Evolutionary conservation across 2,888 invertebrate species (phyloP), one percentile per base, ranked within the genome.

Genomic region (Stenodema calcarata): DNA sequence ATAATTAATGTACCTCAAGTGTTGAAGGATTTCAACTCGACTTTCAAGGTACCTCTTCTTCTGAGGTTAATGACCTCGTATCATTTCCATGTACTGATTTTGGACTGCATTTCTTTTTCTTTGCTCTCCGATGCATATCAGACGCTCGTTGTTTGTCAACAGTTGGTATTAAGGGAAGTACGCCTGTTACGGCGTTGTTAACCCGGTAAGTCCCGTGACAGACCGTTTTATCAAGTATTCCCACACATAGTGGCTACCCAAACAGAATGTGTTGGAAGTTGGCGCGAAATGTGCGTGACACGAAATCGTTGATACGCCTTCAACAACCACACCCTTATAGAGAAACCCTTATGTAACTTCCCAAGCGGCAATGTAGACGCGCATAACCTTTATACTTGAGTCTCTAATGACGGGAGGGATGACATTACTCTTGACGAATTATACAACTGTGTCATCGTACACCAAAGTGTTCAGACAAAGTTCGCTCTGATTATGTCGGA

Each of bases 341-440:
- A 41, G 73, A 41, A 73, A 73, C 41, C 73, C 35, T 73, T 73
- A 73, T 30, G 73, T 73, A 73, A 73, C 73, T 28, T 27, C 14
- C 28, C 28, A 16, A 73, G 73, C n/a, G 73, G 73, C 35, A 28
- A 35, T 35, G 41, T 41, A 41, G 41, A 73, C 73, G 16, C n/a
- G n/a, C 16, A 16, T 73, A 73, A 73, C 73, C 73, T 73, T 73
- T 73, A 73, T 41, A 41, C 73, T 35, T 18, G 73, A 16, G 41
- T 41, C 73, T 12, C 73, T 73, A 73, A 73, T 73, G 73, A 73
- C 73, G 70, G 16, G 41, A 73, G 73, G 73, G 73, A 73, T 73
- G 73, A 73, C 73, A 73, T 73, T 73, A 73, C 73, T 73, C 73
- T 73, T 73, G 73, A 73, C 73, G 73, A 73, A 73, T 73, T 73